Evolutionary conservation across 2,888 invertebrate genomes (phyloP), one percentile per base, ranked within the genome.

Genomic region (Aromia moschata): DNA sequence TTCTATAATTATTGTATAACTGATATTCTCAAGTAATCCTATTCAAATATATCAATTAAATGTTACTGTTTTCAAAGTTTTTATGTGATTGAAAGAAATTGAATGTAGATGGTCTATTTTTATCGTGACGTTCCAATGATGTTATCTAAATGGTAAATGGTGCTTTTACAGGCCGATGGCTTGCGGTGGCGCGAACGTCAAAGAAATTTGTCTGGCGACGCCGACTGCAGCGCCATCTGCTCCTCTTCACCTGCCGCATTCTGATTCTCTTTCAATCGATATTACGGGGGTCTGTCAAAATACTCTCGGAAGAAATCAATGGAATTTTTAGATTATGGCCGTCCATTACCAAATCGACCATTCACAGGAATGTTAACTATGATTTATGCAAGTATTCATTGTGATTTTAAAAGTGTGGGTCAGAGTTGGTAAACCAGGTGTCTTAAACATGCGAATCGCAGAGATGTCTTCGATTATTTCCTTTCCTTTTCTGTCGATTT

Each of bases 1-100:
- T 54, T 64, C 58, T 59, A 60, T 63, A 60, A 5, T 61, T 56
- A 61, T 64, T 64, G 56, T 66, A 64, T 61, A n/a, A n/a, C 61
- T 56, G 53, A 64, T 64, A 64, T 58, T 25, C 58, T 68, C 64
- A 60, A 68, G 59, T 66, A 69, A 62, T 65, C 62, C 58, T 65
- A 67, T 65, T 64, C 65, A 71, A 74, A 70, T 77, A 73, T 77
- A 78, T 75, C 76, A 74, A 77, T 75, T 80, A 72, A 79, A 78
- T 80, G 80, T 80, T 80, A 79, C 77, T 78, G 79, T 80, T 80
- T 79, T 79, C 69, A 76, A 72, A 79, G 77, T 77, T 77, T 79
- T 79, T 79, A 79, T 80, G 80, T 79, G 77, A 78, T 79, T 78
- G 70, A 77, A 69, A 66, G 67, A 74, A 71, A 68, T 77, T 74